Evolutionary conservation across 2,113 vertebrate genomes (phyloP).

Genomic region (Edolisoma coerulescens): DNA sequence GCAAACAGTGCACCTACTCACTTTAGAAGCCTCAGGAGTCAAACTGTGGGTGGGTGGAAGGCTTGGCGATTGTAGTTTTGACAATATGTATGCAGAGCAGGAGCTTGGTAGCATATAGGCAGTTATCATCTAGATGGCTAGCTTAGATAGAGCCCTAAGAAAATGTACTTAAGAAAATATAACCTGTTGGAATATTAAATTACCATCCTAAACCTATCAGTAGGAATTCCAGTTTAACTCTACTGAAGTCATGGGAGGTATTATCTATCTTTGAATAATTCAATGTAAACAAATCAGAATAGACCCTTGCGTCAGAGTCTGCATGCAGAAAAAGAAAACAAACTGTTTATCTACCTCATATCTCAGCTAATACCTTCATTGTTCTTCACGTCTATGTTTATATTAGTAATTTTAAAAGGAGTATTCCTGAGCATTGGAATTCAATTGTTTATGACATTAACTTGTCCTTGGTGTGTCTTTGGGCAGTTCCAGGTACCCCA

Average conservation of each 20-base stretch:
- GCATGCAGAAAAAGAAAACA: neutral
- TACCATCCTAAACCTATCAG: neutral
- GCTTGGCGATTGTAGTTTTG: neutral
- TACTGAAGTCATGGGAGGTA: neutral
- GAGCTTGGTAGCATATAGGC: neutral
- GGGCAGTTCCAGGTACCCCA: neutral
- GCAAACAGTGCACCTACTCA: neutral
- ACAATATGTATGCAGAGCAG: neutral
- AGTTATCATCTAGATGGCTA: neutral
- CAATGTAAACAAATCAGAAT: neutral
- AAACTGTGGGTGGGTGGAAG: neutral
- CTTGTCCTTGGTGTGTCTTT: neutral
- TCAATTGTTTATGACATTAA: neutral
- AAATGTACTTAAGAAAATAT: neutral
- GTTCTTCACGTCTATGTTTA: neutral
- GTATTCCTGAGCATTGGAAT: neutral
- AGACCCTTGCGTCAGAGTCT: neutral
- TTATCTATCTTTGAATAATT: neutral
- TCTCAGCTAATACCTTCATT: neutral
- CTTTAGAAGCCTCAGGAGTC: neutral
- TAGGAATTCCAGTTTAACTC: neutral
- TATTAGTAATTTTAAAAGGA: neutral
- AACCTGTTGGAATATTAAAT: neutral
- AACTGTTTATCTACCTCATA: neutral
- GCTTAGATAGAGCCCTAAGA: neutral